Evolutionary conservation across 2,888 invertebrate genomes (phyloP).

Genomic region (Cerceris rybyensis): DNA sequence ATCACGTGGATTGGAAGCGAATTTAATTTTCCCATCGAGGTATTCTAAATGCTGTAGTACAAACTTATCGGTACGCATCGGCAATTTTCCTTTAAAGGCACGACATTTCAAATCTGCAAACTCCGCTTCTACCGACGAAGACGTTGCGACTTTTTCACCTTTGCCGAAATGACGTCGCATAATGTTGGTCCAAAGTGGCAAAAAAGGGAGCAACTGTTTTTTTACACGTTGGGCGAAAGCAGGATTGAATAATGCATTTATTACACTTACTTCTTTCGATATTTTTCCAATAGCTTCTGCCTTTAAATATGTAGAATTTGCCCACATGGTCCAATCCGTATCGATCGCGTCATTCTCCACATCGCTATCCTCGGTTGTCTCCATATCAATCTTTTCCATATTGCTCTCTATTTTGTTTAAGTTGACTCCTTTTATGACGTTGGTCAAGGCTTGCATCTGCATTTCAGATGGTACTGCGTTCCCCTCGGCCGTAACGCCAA

Average conservation of each 20-base stretch:
- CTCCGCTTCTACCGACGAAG: conserved; percentile 53
- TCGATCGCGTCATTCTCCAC: neutral
- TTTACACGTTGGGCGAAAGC: conserved; percentile 27
- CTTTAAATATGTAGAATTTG: conserved; percentile 14
- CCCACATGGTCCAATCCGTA: conserved; percentile 43
- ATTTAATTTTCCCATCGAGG: conserved; percentile 51
- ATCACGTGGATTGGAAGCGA: conserved; percentile 42
- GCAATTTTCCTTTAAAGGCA: conserved; percentile 34
- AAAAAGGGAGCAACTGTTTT: conserved; percentile 37
- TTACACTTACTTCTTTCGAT: conserved; percentile 38
- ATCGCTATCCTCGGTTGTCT: conserved; percentile 8
- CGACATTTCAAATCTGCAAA: conserved; percentile 45
- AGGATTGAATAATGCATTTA: conserved; percentile 47
- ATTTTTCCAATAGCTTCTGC: conserved; percentile 26
- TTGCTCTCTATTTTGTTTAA: conserved; percentile 3
- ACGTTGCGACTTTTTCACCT: conserved; percentile 41
- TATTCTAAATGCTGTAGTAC: conserved; percentile 50
- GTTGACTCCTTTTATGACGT: conserved; percentile 24
- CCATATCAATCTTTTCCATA: conserved; percentile 10
- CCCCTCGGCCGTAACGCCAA: conserved; percentile 33
- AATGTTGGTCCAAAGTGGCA: conserved; percentile 51
- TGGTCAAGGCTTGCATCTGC: conserved; percentile 33
- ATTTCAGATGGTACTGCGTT: conserved; percentile 28
- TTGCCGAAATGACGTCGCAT: conserved; percentile 46
- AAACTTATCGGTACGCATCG: conserved; percentile 54